Evolutionary conservation across 2,888 invertebrate genomes (phyloP).

Genomic region (Polyommatus icarus): DNA sequence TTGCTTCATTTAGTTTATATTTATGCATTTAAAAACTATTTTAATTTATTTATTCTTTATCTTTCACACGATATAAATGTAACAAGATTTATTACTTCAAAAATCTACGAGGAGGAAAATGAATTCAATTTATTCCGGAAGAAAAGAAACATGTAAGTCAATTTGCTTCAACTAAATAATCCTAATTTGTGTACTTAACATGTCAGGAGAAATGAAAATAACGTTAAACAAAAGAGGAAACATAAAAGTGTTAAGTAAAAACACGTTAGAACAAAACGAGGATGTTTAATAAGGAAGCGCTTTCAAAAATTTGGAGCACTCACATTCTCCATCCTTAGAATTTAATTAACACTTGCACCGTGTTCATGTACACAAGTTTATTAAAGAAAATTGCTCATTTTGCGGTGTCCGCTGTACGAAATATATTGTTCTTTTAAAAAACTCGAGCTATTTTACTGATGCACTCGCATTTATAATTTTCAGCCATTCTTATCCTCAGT

Average conservation of each 20-base stretch:
- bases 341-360: conserved; percentile 21
- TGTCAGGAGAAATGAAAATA: background rate
- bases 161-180: background rate
- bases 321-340: conserved; percentile 18
- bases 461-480: conserved; percentile 6
- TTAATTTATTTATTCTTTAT: background rate
- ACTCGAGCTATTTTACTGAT: background rate
- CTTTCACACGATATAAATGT: background rate
- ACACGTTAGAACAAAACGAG: conserved; percentile 8
- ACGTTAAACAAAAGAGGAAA: background rate
- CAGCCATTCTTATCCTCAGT: background rate
- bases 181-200: background rate
- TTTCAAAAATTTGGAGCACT: conserved; percentile 23
- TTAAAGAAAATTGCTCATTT: conserved; percentile 26
- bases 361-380: conserved; percentile 14
- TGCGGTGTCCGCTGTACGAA: conserved; percentile 1
- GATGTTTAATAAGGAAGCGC: conserved; percentile 5
- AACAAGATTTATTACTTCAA: background rate
- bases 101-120: background rate
- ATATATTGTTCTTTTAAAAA: conserved; percentile 5
- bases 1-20: background rate
- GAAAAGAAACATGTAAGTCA: background rate
- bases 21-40: background rate
- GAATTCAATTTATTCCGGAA: background rate
- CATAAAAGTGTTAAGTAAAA: conserved; percentile 3